Evolutionary conservation across 2,797 vertebrate species (phyloP).

Genomic region (Cirrhinus molitorella): DNA sequence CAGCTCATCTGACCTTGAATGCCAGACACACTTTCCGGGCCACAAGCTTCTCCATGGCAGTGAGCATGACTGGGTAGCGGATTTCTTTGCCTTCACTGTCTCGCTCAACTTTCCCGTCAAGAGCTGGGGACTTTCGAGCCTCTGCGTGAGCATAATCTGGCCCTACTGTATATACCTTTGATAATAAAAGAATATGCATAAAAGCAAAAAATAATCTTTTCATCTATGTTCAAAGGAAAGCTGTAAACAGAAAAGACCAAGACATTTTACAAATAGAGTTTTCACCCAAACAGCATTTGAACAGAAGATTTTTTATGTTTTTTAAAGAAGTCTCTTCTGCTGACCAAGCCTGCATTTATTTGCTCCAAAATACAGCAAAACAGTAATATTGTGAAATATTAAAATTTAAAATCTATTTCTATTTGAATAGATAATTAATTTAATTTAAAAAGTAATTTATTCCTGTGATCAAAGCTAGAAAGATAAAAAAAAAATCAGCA

Average conservation of each 20-base stretch:
- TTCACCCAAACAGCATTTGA: not conserved
- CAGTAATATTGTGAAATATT: too few relatives aligned
- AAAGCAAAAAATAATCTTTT: not conserved
- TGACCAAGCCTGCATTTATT: too few relatives aligned
- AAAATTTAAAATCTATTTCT: too few relatives aligned
- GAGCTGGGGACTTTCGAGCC: slow-evolving; percentile 95
- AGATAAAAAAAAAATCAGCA: too few relatives aligned
- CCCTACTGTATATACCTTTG: slow-evolving; percentile 97
- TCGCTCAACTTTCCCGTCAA: slow-evolving; percentile 97
- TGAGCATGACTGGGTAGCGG: slow-evolving; percentile 98
- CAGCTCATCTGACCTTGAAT: slow-evolving; percentile 87
- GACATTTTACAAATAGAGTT: not conserved
- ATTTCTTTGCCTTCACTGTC: slow-evolving; percentile 99
- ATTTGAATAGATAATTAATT: too few relatives aligned
- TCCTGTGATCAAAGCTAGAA: too few relatives aligned
- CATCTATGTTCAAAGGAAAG: not conserved
- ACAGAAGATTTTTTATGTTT: too few relatives aligned
- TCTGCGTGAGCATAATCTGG: slow-evolving; percentile 98
- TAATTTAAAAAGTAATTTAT: too few relatives aligned
- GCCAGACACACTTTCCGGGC: slow-evolving; percentile 97
- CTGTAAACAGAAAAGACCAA: not conserved
- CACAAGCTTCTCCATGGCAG: slow-evolving; percentile 98
- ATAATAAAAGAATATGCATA: not conserved
- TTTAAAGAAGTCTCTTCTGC: too few relatives aligned
- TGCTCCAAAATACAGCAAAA: too few relatives aligned